These are phyloP conservation scores for Spheniscus mendiculus DNA, from an alignment of 2,113 vertebrate genomes.

Conservation along the genomic window DNA sequence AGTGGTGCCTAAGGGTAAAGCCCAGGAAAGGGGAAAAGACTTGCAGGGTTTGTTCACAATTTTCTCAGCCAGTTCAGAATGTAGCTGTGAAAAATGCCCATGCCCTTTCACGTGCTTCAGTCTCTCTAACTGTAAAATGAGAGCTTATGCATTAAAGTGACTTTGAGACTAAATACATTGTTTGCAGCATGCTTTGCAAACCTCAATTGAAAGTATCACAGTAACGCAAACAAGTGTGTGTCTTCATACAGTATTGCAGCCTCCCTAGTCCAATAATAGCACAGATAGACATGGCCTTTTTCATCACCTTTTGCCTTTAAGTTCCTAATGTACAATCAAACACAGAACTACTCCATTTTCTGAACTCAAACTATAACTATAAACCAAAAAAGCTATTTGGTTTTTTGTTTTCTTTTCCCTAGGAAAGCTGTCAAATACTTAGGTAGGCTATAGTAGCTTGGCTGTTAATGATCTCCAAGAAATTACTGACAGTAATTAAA, in stretches of 20 bases:
- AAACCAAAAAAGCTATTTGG: neutral
- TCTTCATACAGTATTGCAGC: neutral
- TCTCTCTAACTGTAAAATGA: neutral
- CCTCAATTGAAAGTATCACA: neutral
- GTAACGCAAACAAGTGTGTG: neutral
- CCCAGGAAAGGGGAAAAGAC: neutral
- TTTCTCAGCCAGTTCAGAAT: neutral
- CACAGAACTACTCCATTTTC: neutral
- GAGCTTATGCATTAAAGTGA: neutral
- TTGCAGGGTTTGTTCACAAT: neutral
- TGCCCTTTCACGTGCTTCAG: neutral
- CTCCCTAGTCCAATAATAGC: neutral
- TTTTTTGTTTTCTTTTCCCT: neutral
- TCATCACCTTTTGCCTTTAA: neutral
- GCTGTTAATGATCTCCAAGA: neutral
- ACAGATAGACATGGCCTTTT: neutral
- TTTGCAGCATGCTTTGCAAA: neutral
- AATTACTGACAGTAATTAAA: slow-evolving; percentile 28
- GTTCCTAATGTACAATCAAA: neutral
- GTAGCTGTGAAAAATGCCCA: neutral
- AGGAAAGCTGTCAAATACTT: neutral
- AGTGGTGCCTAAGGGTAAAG: neutral
- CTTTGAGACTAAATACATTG: neutral
- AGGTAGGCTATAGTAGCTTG: neutral
- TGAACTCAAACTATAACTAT: neutral